Conservation (phyloP, 2,888 invertebrate species). For the Antitype chi region DNA sequence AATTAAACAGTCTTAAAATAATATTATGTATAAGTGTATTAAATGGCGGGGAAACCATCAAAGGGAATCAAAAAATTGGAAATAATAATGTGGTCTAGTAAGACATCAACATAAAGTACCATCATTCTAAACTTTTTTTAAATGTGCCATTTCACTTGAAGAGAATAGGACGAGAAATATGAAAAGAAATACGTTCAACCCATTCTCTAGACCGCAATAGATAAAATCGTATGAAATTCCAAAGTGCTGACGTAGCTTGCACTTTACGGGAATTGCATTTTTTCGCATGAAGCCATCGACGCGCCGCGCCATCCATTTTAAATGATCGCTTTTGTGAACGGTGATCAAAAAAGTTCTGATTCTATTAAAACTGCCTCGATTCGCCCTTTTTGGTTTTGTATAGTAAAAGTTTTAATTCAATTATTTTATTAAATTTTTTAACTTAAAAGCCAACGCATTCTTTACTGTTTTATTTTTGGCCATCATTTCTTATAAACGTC, state of each 20-base stretch:
- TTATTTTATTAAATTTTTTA: not conserved
- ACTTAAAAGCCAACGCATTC: not conserved
- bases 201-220: constrained; percentile 25
- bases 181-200: constrained; percentile 34
- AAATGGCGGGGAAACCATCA: too few relatives aligned
- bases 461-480: not conserved
- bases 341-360: constrained; percentile 41
- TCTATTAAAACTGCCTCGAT: constrained; percentile 10
- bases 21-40: too few relatives aligned
- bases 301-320: constrained; percentile 9
- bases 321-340: constrained; percentile 38
- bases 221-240: constrained; percentile 53
- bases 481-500: constrained; percentile 6
- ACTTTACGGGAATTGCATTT: constrained; percentile 59
- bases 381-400: not conserved
- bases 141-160: constrained; percentile 7
- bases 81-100: not conserved
- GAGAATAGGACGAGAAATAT: constrained; percentile 3
- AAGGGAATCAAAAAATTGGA: too few relatives aligned
- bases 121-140: constrained; percentile 1
- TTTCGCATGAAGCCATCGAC: constrained; percentile 42
- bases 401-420: not conserved
- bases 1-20: too few relatives aligned
- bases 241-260: constrained; percentile 42
- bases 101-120: not conserved